Percentiles rank a stretch among this genome's conserved stretches.
phyloP scores from a whole-genome alignment of 2,113 vertebrate genomes.

The Muntiacus muntjak region DNA sequence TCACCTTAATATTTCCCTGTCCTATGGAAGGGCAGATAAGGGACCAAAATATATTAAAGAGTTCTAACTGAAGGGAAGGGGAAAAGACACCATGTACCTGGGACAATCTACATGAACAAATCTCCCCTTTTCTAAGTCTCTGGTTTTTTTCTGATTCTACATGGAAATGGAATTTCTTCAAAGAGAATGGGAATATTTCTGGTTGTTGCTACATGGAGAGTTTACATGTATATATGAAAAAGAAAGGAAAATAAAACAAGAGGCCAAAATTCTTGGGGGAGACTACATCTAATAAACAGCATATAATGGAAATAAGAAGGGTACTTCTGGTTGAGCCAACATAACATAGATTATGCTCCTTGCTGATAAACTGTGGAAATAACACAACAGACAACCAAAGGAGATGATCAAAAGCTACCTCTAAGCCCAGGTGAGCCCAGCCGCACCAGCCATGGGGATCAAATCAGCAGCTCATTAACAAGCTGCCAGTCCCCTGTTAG shows the following conservation, averaged over 20 bases:
- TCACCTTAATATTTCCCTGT: conserved; percentile 19
- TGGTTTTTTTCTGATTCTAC: background rate
- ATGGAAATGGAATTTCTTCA: background rate
- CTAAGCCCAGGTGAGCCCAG: background rate
- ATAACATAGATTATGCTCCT: background rate
- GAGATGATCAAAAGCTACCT: background rate
- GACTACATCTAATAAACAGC: background rate
- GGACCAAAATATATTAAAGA: background rate
- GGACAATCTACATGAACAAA: background rate
- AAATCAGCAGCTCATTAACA: background rate
- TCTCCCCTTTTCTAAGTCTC: background rate
- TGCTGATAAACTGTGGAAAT: background rate
- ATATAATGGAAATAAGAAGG: background rate
- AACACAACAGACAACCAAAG: background rate
- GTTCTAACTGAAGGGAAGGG: background rate
- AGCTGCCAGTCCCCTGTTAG: background rate
- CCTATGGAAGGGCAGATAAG: background rate
- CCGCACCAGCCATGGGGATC: background rate
- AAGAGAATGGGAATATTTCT: background rate
- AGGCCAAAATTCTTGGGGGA: background rate
- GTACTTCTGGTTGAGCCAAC: background rate
- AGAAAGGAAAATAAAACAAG: background rate
- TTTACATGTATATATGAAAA: background rate
- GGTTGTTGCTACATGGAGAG: background rate
- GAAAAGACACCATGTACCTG: background rate